phyloP scores from a whole-genome alignment of 2,113 vertebrate genomes.

The Gila orcuttii region DNA sequence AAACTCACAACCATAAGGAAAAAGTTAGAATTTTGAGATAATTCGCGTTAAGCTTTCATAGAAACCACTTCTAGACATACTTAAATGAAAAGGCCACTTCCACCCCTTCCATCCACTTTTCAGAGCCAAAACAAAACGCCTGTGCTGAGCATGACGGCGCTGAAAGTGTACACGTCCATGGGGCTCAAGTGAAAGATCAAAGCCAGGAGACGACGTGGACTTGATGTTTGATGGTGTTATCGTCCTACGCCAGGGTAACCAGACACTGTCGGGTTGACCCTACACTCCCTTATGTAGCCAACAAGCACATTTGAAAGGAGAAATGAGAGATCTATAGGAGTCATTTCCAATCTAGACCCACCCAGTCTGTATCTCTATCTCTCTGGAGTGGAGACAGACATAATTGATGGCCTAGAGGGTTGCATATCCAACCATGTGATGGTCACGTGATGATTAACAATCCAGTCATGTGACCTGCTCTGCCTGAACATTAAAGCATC shows the following conservation, averaged over 20 bases:
- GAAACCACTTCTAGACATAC: not conserved
- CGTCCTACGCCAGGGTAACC: not conserved
- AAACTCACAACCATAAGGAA: too few relatives aligned
- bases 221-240: not conserved
- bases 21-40: too few relatives aligned
- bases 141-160: not conserved
- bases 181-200: not conserved
- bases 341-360: not conserved
- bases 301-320: not conserved
- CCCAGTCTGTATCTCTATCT: not conserved
- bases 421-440: not conserved
- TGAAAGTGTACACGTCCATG: not conserved
- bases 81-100: slow-evolving; percentile 10
- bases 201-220: not conserved
- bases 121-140: slow-evolving; percentile 41
- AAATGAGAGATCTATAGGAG: not conserved
- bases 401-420: not conserved
- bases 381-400: not conserved
- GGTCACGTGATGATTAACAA: not conserved
- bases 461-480: slow-evolving; percentile 21
- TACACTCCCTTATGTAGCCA: not conserved
- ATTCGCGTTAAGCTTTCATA: too few relatives aligned
- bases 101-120: slow-evolving; percentile 24
- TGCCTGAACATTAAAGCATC: not conserved
- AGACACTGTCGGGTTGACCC: not conserved